Conservation (phyloP, 2,113 vertebrate genomes). For the Cyphomyrus discorhynchus region DNA sequence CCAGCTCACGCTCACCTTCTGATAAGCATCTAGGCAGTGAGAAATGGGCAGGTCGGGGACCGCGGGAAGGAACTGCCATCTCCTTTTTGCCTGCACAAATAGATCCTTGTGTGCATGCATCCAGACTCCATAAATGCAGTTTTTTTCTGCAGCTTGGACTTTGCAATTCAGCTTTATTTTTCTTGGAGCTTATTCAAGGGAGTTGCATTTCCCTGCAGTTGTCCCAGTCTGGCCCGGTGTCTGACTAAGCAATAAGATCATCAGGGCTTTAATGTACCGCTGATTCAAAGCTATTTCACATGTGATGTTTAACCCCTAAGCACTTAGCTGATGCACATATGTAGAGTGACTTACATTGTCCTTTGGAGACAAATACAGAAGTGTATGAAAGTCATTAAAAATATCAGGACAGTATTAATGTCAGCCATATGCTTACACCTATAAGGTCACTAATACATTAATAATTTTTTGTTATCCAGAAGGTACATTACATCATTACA, state of each 20-base stretch:
- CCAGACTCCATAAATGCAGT: slow-evolving; percentile 18
- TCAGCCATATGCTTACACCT: background rate
- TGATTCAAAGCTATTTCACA: slow-evolving; percentile 2
- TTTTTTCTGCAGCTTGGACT: slow-evolving; percentile 17
- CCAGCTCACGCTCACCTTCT: background rate
- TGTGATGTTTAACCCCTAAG: slow-evolving; percentile 10
- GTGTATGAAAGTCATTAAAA: background rate
- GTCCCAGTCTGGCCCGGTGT: slow-evolving; percentile 20
- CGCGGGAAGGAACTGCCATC: background rate
- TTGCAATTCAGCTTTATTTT: slow-evolving; percentile 38
- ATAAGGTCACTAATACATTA: background rate
- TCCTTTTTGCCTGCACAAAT: slow-evolving; percentile 21
- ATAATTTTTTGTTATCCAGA: background rate
- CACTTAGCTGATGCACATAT: background rate
- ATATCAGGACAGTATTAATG: background rate
- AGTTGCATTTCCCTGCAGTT: slow-evolving; percentile 32
- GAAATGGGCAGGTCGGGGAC: slow-evolving; percentile 7
- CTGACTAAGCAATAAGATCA: slow-evolving; percentile 20
- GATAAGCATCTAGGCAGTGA: slow-evolving; percentile 19
- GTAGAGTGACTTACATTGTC: background rate
- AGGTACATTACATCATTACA: background rate
- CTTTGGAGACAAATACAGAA: background rate
- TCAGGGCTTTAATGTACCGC: slow-evolving; percentile 10
- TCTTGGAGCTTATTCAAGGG: slow-evolving; percentile 40
- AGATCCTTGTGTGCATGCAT: slow-evolving; percentile 32